Evolutionary conservation across 2,113 vertebrate species (phyloP).

Genomic region (Crotalus helleri): DNA sequence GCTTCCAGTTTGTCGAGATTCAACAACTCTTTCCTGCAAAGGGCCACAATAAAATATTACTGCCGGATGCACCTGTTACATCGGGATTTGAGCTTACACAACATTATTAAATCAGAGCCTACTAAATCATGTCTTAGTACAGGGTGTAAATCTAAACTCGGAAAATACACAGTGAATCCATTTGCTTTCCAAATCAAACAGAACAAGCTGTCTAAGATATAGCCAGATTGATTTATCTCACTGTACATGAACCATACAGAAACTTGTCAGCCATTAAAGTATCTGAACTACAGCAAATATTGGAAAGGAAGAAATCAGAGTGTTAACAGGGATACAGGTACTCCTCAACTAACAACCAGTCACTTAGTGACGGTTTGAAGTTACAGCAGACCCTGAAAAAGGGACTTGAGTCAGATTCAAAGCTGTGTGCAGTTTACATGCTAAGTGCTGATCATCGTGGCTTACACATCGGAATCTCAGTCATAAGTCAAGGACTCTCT

Average conservation of each 20-base stretch:
- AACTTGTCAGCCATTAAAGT: not conserved
- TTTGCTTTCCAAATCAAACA: not conserved
- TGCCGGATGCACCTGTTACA: not conserved
- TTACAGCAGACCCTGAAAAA: not conserved
- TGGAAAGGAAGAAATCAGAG: not conserved
- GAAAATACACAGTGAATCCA: not conserved
- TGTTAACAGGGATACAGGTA: not conserved
- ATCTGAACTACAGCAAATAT: not conserved
- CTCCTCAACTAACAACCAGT: not conserved
- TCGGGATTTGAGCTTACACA: not conserved
- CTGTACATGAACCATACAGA: not conserved
- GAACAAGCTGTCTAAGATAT: not conserved
- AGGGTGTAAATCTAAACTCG: not conserved
- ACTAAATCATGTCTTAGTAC: not conserved
- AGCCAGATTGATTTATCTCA: not conserved
- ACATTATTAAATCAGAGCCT: not conserved
- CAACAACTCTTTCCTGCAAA: constrained; percentile 82
- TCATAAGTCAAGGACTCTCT: not conserved
- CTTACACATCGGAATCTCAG: not conserved
- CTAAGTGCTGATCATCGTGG: not conserved
- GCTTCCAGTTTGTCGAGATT: constrained; percentile 94
- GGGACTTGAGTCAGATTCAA: not conserved
- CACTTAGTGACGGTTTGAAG: not conserved
- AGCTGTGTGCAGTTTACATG: not conserved
- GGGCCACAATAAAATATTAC: constrained; percentile 21